Percentiles rank a stretch among this genome's conserved stretches.
Conservation (phyloP, 2,113 vertebrate species). For the Empidonax alnorum region DNA sequence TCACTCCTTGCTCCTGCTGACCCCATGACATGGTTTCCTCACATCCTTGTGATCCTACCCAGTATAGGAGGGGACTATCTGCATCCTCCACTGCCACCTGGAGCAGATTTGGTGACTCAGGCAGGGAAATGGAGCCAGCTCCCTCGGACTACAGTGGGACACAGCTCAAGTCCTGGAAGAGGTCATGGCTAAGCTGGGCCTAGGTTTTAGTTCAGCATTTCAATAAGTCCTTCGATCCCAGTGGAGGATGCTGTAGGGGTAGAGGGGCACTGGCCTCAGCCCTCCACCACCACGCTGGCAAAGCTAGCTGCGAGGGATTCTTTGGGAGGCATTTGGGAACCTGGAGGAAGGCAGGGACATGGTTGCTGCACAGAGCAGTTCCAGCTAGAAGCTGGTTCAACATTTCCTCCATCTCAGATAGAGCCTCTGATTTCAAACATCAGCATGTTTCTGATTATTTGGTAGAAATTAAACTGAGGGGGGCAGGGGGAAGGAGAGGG, state of each 20-base stretch:
- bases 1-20: neutral
- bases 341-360: neutral
- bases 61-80: neutral
- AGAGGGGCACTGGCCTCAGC: rapidly evolving
- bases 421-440: neutral
- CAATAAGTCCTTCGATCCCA: neutral
- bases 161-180: neutral
- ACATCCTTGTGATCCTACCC: neutral
- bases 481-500: neutral
- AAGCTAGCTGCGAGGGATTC: neutral
- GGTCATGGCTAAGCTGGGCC: neutral
- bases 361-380: neutral
- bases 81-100: neutral
- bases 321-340: neutral
- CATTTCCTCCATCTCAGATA: neutral
- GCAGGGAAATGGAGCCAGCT: neutral
- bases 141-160: neutral
- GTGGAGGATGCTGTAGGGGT: neutral
- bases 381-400: neutral
- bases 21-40: neutral
- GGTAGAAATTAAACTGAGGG: neutral
- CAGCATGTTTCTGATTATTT: neutral
- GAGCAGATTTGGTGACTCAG: neutral
- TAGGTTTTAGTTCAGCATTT: neutral
- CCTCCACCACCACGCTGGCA: too few species aligned